Conservation (phyloP, 2,797 vertebrate species). For the Notolabrus celidotus region DNA sequence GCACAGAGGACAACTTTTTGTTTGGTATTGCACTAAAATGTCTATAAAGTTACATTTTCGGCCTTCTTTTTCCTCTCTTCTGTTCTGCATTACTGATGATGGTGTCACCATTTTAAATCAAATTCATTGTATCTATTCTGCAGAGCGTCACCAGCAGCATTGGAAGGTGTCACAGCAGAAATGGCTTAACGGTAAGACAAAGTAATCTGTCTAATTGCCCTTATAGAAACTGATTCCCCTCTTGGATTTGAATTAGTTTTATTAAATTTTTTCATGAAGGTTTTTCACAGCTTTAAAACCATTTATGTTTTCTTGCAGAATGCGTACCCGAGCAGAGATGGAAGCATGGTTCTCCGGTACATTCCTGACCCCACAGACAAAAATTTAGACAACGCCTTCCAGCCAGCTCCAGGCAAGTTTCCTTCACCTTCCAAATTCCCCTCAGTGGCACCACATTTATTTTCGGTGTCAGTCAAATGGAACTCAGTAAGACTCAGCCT, state of each 20-base stretch:
- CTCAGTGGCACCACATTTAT: neutral
- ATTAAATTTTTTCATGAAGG: neutral
- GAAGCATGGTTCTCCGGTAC: slow-evolving; percentile 92
- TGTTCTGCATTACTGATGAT: neutral
- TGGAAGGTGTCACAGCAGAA: slow-evolving; percentile 89
- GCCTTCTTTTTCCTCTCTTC: neutral
- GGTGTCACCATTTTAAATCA: neutral
- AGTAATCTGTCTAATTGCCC: neutral
- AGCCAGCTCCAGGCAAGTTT: slow-evolving; percentile 89
- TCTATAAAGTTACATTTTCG: neutral
- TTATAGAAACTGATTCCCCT: neutral
- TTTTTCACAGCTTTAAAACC: neutral
- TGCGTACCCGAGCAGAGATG: slow-evolving; percentile 88
- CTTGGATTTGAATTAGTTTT: slow-evolving; percentile 7
- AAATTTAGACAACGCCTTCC: slow-evolving; percentile 88
- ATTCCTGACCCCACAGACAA: slow-evolving; percentile 95
- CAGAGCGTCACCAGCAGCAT: slow-evolving; percentile 93
- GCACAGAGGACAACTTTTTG: neutral
- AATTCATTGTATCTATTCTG: slow-evolving; percentile 48
- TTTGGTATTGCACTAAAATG: neutral
- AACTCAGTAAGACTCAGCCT: neutral
- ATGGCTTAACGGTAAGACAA: slow-evolving; percentile 86
- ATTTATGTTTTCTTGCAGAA: slow-evolving; percentile 74
- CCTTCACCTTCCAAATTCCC: neutral
- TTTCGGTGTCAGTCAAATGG: slow-evolving; percentile 15